Evolutionary conservation across 1,140 invertebrate genomes (phyloP).

Genomic region (Psilanteris sp.): DNA sequence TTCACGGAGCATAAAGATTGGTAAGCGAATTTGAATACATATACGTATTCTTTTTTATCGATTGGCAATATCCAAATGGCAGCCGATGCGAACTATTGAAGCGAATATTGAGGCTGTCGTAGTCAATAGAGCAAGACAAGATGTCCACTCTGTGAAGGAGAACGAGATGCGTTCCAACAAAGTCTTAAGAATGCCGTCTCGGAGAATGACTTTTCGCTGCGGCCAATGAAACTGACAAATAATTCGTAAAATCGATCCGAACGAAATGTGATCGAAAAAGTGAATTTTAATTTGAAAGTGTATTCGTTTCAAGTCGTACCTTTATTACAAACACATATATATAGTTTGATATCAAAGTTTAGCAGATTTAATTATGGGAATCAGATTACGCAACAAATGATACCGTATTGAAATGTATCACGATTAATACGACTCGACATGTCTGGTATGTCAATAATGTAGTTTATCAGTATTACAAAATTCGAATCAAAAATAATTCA

Average conservation of each 20-base stretch:
- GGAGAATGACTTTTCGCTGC: slow-evolving; percentile 25
- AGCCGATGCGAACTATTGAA: slow-evolving; percentile 36
- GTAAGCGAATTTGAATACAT: slow-evolving; percentile 8
- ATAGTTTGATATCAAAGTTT: too few relatives aligned
- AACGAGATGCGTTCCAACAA: slow-evolving; percentile 25
- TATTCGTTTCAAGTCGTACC: too few relatives aligned
- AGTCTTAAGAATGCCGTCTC: slow-evolving; percentile 29
- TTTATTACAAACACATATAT: too few relatives aligned
- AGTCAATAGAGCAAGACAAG: slow-evolving; percentile 44
- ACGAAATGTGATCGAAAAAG: slow-evolving; percentile 5
- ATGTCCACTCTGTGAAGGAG: slow-evolving; percentile 40
- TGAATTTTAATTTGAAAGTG: too few relatives aligned
- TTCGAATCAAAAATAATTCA: too few relatives aligned
- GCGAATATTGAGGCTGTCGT: slow-evolving; percentile 36
- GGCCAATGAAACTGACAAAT: slow-evolving; percentile 31
- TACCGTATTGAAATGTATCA: too few relatives aligned
- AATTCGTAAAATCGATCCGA: slow-evolving; percentile 4
- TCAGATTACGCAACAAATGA: too few relatives aligned
- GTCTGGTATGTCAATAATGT: too few relatives aligned
- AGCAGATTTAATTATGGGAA: too few relatives aligned
- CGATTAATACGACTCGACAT: too few relatives aligned
- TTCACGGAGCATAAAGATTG: slow-evolving; percentile 17
- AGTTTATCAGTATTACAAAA: too few relatives aligned
- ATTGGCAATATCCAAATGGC: slow-evolving; percentile 32
- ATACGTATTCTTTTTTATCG: slow-evolving; percentile 18